Conservation (phyloP, 2,797 vertebrate species). For the Lemur catta region DNA sequence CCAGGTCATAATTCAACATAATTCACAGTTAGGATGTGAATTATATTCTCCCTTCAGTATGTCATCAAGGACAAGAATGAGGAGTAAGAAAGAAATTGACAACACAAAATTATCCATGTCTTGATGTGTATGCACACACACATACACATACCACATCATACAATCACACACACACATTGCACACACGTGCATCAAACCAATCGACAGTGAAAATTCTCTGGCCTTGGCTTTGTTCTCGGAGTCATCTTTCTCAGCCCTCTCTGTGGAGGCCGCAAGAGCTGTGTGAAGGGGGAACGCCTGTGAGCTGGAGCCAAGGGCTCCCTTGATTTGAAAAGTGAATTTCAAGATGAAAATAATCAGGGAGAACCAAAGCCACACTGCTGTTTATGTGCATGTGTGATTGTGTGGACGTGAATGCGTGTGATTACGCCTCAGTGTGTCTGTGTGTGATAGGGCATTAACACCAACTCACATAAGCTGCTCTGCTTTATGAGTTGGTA, state of each 20-base stretch:
- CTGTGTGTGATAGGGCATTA: conserved; percentile 79
- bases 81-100: background rate
- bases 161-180: background rate
- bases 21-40: conserved; percentile 39
- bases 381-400: conserved; percentile 76
- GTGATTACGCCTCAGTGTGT: conserved; percentile 77
- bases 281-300: background rate
- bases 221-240: background rate
- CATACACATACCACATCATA: background rate
- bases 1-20: background rate
- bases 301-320: conserved; percentile 33
- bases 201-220: background rate
- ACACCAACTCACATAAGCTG: conserved; percentile 73
- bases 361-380: conserved; percentile 63
- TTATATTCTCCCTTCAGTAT: conserved; percentile 31
- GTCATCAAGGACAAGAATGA: background rate
- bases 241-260: background rate
- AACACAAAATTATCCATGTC: background rate
- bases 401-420: conserved; percentile 72
- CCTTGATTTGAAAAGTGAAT: conserved; percentile 74
- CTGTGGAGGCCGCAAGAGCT: background rate
- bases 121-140: background rate
- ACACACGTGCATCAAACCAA: background rate
- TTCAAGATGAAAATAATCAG: conserved; percentile 72
- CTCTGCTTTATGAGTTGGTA: conserved; percentile 76